Conservation (phyloP, 1,140 invertebrate species). For the Eurosta solidaginis region DNA sequence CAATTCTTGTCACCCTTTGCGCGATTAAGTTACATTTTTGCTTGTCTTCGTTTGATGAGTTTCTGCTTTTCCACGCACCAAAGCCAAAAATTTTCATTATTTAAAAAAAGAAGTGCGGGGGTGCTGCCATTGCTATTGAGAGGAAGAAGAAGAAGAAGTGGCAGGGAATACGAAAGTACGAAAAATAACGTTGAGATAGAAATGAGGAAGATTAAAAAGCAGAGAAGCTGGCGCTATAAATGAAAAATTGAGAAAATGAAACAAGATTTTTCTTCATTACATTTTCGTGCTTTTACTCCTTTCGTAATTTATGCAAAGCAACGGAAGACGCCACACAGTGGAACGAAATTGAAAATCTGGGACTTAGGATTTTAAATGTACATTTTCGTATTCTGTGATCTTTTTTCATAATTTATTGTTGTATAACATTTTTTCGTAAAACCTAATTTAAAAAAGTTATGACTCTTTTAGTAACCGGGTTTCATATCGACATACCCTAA, state of each 20-base stretch:
- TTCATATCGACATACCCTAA: too few relatives aligned
- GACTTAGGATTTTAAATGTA: too few relatives aligned
- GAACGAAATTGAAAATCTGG: too few relatives aligned
- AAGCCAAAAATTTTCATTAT: neutral
- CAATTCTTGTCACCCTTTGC: neutral
- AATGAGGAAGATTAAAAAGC: slow-evolving; percentile 10
- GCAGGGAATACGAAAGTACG: too few relatives aligned
- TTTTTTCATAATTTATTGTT: too few relatives aligned
- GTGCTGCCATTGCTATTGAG: neutral
- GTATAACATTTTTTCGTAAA: too few relatives aligned
- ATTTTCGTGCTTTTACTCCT: slow-evolving; percentile 32
- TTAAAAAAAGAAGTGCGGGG: neutral
- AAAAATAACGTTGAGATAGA: neutral
- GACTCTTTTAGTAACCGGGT: too few relatives aligned
- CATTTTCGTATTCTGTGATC: too few relatives aligned
- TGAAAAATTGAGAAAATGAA: neutral
- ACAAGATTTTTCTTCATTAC: neutral
- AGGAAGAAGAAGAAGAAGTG: too few relatives aligned
- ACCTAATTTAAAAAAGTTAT: too few relatives aligned
- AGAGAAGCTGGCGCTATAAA: neutral
- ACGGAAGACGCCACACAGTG: neutral
- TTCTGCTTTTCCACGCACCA: neutral
- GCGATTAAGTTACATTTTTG: neutral
- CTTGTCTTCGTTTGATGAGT: neutral
- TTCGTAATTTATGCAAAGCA: slow-evolving; percentile 37